Evolutionary conservation across 1,140 invertebrate genomes (phyloP).

Genomic region (Anastatus disparis): DNA sequence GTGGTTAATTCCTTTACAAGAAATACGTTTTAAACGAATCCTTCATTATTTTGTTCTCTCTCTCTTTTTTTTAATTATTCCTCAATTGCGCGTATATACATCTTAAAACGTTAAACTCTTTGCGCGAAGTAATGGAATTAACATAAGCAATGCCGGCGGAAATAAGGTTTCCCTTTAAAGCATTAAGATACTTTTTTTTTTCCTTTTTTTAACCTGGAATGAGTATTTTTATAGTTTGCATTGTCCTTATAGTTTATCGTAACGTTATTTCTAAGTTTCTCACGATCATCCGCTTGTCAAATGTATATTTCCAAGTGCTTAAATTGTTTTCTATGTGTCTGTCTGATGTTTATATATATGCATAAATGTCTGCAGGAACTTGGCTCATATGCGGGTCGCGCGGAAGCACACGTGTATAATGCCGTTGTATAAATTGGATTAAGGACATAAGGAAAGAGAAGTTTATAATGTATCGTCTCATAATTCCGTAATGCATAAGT

Average conservation of each 20-base stretch:
- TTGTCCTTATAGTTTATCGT: too few relatives aligned
- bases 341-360: too few relatives aligned
- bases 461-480: too few relatives aligned
- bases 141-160: constrained; percentile 38
- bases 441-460: too few relatives aligned
- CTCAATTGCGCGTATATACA: constrained; percentile 21
- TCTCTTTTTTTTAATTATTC: constrained; percentile 29
- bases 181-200: too few relatives aligned
- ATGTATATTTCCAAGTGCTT: not conserved
- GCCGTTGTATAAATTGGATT: too few relatives aligned
- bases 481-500: too few relatives aligned
- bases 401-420: constrained; percentile 12
- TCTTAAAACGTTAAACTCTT: constrained; percentile 19
- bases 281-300: constrained; percentile 20
- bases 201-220: too few relatives aligned
- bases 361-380: not conserved
- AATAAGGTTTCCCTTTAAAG: not conserved
- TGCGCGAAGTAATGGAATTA: too few relatives aligned
- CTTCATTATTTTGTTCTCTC: too few relatives aligned
- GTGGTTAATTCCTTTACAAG: constrained; percentile 23
- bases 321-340: too few relatives aligned
- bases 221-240: too few relatives aligned
- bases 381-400: constrained; percentile 26
- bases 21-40: constrained; percentile 23
- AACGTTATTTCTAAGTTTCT: constrained; percentile 21